Evolutionary conservation across 2,797 vertebrate species (phyloP), one percentile per base, ranked within the genome.

Genomic region (Sebastes itinus): DNA sequence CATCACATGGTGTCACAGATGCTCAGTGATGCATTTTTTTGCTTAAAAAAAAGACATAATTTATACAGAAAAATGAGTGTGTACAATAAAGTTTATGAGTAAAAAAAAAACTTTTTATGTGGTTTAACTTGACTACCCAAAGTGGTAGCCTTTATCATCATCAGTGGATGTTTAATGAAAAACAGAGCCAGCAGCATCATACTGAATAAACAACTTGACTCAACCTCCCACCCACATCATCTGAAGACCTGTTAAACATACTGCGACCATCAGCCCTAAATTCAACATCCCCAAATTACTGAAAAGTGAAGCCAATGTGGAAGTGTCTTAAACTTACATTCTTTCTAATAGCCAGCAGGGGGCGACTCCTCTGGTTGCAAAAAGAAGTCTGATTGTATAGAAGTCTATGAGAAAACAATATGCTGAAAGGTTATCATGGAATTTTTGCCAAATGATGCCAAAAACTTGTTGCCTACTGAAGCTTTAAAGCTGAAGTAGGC

Each of bases 1-100:
- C 61, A 14, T 73, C 28, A 6, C 13, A 13, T 7, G 4, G 1
- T 25, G 42, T 20, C 20, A 25, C 64, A 46, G 22, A 32, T 8
- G 38, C 16, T 71, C 30, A 78, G 30, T 86, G 63, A 86, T 64
- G 3, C 5, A 10, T 35, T 33, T 35, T 42, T 42, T 12, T 27
- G 16, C 38, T 60, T 10, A 52, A 2, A 2, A 27, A 66, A 28
- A 30, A 30, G 4, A 56, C 1, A 58, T 3, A 0, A 32, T 27
- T 20, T 10, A 20, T n/a, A 27, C 4, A 60, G 73, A 64, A 67
- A 49, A 55, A 58, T 7, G 1, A 11, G 5, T 64, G 11, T 5
- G 13, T 20, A 4, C 5, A 72, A 56, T 23, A 55, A 66, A 72
- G 3, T 3, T 2, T 22, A 22, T 60, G 12, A 20, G 46, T 20